Evolutionary conservation across 1,140 invertebrate genomes (phyloP).

Genomic region (Stegodyphus mimosarum): DNA sequence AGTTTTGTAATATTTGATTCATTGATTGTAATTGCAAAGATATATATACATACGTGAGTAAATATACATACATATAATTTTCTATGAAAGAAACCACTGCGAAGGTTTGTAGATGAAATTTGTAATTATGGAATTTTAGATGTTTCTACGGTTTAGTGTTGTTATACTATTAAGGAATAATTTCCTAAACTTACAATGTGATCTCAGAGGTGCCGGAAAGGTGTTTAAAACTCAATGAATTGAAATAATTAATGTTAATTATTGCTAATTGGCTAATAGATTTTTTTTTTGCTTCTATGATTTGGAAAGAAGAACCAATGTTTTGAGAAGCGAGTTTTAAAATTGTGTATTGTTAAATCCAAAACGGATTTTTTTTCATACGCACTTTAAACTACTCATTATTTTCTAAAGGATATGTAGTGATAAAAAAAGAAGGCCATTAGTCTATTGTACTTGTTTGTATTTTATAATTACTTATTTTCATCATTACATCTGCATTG

Average conservation of each 20-base stretch:
- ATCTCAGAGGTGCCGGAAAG: slow-evolving; percentile 42
- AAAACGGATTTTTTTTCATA: no score
- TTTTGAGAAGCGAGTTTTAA: no score
- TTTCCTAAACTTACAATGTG: slow-evolving; percentile 46
- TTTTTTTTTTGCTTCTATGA: no score
- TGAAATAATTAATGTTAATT: slow-evolving; percentile 20
- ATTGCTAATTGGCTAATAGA: background rate
- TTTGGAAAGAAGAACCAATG: no score
- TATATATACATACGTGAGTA: slow-evolving; percentile 55
- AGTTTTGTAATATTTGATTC: slow-evolving; percentile 36
- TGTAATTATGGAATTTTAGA: slow-evolving; percentile 57
- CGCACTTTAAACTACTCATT: no score
- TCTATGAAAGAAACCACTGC: slow-evolving; percentile 29
- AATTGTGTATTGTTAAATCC: no score
- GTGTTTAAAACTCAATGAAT: background rate
- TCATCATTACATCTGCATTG: no score
- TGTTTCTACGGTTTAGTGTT: slow-evolving; percentile 54
- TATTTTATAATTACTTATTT: no score
- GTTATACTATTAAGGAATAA: background rate
- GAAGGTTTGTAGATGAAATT: slow-evolving; percentile 49
- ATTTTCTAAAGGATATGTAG: no score
- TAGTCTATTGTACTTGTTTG: no score
- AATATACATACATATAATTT: slow-evolving; percentile 58
- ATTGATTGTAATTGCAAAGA: slow-evolving; percentile 52
- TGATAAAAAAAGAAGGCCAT: no score